Evolutionary conservation across 1,140 invertebrate species (phyloP).

Genomic region (Sinella curviseta): DNA sequence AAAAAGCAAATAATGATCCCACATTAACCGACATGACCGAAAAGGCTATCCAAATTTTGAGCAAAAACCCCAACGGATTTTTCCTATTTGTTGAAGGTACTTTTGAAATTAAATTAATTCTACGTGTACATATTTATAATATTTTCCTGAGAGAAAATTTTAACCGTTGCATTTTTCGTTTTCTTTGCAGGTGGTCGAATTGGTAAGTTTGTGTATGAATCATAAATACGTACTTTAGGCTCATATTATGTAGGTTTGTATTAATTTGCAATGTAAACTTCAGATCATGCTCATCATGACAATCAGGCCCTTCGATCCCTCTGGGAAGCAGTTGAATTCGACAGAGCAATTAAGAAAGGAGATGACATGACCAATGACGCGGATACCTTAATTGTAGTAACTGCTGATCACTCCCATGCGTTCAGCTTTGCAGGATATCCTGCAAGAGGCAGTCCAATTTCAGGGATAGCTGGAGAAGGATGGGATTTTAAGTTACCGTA

Average conservation of each 20-base stretch:
- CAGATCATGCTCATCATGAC: constrained; percentile 82
- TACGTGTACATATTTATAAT: not conserved
- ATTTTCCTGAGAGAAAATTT: not conserved
- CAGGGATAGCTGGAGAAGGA: constrained; percentile 54
- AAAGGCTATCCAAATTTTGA: constrained; percentile 74
- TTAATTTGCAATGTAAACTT: constrained; percentile 67
- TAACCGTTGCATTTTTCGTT: not conserved
- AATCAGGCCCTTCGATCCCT: constrained; percentile 73
- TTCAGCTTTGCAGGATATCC: constrained; percentile 77
- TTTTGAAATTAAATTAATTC: constrained; percentile 54
- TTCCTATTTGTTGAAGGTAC: constrained; percentile 86
- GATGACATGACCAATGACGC: constrained; percentile 66
- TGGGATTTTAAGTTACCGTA: constrained; percentile 67
- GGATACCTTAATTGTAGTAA: constrained; percentile 76
- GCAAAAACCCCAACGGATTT: constrained; percentile 75
- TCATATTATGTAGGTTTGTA: not conserved
- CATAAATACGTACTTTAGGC: not conserved
- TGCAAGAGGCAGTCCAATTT: constrained; percentile 67
- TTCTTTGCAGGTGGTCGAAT: not conserved
- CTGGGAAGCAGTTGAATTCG: constrained; percentile 75
- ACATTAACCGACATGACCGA: constrained; percentile 79
- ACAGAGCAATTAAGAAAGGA: constrained; percentile 69
- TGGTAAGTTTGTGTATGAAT: not conserved
- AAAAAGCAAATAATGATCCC: constrained; percentile 66
- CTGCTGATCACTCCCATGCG: constrained; percentile 79